phyloP scores from a whole-genome alignment of 2,888 invertebrate species.

The Tachina lurida region DNA sequence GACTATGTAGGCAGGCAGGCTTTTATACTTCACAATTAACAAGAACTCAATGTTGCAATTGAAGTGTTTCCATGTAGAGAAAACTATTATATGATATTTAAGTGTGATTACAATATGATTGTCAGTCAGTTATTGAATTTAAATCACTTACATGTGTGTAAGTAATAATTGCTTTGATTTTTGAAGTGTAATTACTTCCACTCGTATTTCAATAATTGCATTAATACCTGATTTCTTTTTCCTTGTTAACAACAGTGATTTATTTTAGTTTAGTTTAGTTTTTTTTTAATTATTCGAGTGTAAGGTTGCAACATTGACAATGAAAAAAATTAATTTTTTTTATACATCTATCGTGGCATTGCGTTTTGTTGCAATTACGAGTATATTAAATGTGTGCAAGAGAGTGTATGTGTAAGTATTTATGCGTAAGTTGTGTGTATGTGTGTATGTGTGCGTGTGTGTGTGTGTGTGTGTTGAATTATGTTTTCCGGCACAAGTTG shows the following conservation, averaged over 20 bases:
- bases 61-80: constrained; percentile 16
- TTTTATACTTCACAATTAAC: background rate
- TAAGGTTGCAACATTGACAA: constrained; percentile 70
- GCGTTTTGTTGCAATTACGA: constrained; percentile 51
- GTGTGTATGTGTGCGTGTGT: background rate
- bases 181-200: constrained; percentile 31
- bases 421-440: too few relatives aligned
- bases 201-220: constrained; percentile 34
- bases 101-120: constrained; percentile 40
- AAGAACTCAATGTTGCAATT: constrained; percentile 16
- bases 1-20: background rate
- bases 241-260: constrained; percentile 42
- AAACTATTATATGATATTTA: background rate
- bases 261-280: constrained; percentile 24
- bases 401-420: background rate
- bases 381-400: background rate
- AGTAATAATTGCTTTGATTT: constrained; percentile 67
- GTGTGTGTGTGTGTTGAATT: constrained; percentile 34
- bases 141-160: constrained; percentile 47
- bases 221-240: constrained; percentile 38
- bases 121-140: constrained; percentile 70
- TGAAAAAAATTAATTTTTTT: constrained; percentile 44
- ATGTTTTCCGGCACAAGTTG: constrained; percentile 60
- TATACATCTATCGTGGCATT: constrained; percentile 34
- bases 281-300: constrained; percentile 38